These are phyloP conservation scores for Brachionus asplanchnoidis DNA, from an alignment of 1,140 invertebrate species.

Conservation along the genomic window DNA sequence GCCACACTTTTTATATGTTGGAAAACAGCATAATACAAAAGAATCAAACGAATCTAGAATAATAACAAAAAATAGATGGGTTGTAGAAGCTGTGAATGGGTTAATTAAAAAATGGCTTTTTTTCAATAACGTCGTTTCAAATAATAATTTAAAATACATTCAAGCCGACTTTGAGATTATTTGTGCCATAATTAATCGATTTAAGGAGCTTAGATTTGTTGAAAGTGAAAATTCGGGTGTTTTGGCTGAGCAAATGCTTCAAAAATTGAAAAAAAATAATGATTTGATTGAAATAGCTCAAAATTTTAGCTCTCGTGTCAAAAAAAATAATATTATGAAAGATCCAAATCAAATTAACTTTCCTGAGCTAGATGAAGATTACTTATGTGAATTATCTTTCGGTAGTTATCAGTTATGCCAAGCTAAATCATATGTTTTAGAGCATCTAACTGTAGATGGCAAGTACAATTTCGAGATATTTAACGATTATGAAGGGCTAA, in stretches of 20 bases:
- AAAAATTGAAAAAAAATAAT: neutral
- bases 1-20: no score
- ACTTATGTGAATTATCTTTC: neutral
- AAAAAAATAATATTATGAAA: neutral
- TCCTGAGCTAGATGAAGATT: neutral
- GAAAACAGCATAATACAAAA: no score
- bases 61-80: no score
- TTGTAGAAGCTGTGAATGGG: neutral
- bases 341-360: neutral
- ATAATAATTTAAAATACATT: neutral
- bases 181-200: neutral
- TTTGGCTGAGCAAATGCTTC: neutral
- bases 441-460: neutral
- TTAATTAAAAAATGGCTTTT: neutral
- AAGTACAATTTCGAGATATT: neutral
- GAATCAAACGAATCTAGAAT: no score
- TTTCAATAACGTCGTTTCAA: neutral
- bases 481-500: neutral
- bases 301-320: neutral
- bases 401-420: neutral
- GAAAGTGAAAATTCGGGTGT: neutral
- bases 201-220: neutral
- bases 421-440: neutral
- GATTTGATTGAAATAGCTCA: neutral
- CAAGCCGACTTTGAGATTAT: neutral